Conservation (phyloP, 2,797 vertebrate species). For the Crenichthys baileyi region DNA sequence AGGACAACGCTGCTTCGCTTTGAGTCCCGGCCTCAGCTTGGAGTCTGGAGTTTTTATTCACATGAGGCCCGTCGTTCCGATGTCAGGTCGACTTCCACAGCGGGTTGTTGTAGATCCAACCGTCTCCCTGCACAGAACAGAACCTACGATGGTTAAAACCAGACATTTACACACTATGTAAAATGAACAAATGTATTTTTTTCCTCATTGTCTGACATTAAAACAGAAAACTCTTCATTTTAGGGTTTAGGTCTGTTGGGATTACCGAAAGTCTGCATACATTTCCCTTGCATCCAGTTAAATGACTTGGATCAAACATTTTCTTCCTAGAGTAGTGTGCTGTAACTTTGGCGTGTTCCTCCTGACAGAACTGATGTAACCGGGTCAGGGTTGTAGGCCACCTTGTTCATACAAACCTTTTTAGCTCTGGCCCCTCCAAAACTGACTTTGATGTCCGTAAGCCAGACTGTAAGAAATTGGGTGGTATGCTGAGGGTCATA, state of each 20-base stretch:
- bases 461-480: too few species aligned
- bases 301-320: too few species aligned
- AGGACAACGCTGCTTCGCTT: not conserved
- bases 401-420: too few species aligned
- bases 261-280: too few species aligned
- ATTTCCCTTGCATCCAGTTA: too few species aligned
- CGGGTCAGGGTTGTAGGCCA: too few species aligned
- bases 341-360: too few species aligned
- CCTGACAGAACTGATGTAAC: too few species aligned
- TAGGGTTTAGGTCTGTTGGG: not conserved
- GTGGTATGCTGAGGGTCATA: too few species aligned
- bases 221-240: not conserved
- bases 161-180: not conserved
- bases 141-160: not conserved
- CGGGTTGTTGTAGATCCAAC: slow-evolving; percentile 89
- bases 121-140: slow-evolving; percentile 82
- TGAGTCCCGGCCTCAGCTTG: slow-evolving; percentile 14
- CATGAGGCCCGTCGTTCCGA: slow-evolving; percentile 13
- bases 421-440: too few species aligned
- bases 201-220: not conserved
- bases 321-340: too few species aligned
- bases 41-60: slow-evolving; percentile 27
- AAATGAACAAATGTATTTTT: not conserved
- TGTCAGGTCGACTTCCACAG: slow-evolving; percentile 90
- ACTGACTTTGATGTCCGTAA: too few species aligned